Evolutionary conservation across 2,797 vertebrate genomes (phyloP).

Genomic region (Pseudochromis fuscus): DNA sequence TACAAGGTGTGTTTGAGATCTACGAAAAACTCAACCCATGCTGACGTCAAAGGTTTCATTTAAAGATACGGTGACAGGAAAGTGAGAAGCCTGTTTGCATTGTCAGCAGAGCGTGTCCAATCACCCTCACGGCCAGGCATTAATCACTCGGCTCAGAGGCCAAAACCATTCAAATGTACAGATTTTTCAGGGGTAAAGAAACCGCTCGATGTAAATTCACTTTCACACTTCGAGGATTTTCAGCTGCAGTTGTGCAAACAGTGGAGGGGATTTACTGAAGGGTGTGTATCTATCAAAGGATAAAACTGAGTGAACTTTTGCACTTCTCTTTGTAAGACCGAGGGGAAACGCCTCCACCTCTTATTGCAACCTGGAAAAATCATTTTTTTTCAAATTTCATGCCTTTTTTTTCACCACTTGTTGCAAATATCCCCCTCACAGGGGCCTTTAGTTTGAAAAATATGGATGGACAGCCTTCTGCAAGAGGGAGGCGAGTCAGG

Average conservation of each 20-base stretch:
- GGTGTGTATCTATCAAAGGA: conserved; percentile 49
- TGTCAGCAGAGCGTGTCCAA: conserved; percentile 44
- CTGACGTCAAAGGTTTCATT: conserved; percentile 33
- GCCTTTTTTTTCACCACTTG: conserved; percentile 67
- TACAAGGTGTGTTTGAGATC: conserved; percentile 14
- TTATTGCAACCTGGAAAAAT: conserved; percentile 68
- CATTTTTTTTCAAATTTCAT: conserved; percentile 51
- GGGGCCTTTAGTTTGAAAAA: conserved; percentile 46
- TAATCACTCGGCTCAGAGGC: conserved; percentile 12
- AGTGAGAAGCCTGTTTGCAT: conserved; percentile 35
- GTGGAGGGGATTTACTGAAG: conserved; percentile 44
- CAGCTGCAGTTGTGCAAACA: conserved; percentile 54
- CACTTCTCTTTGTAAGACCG: conserved; percentile 39
- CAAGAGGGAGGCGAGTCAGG: too few relatives aligned
- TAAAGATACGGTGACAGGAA: conserved; percentile 24
- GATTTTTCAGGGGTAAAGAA: conserved; percentile 31
- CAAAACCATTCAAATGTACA: conserved; percentile 11
- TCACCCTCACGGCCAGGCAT: conserved; percentile 23
- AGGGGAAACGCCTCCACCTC: conserved; percentile 36
- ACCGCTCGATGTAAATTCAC: conserved; percentile 32
- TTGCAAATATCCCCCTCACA: conserved; percentile 52
- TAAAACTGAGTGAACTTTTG: conserved; percentile 63
- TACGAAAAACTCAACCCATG: conserved; percentile 12
- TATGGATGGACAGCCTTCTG: too few relatives aligned
- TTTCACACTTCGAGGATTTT: conserved; percentile 56